Evolutionary conservation across 1,140 invertebrate species (phyloP), one percentile per base, ranked within the genome.

Genomic region (Bombus confusus): DNA sequence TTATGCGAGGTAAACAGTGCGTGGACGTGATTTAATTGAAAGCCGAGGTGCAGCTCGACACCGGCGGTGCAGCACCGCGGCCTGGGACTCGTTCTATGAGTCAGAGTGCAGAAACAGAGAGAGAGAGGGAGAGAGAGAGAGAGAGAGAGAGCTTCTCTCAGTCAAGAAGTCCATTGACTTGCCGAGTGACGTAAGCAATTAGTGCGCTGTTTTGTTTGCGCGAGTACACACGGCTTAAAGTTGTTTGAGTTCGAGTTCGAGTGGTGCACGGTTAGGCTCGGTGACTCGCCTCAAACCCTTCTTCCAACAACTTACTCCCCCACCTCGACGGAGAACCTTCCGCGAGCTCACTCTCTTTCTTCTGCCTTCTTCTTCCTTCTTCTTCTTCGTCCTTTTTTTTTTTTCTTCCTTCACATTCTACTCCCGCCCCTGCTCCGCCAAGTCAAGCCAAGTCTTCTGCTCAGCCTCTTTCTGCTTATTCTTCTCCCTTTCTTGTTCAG

Each of bases 171-270:
- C 93, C 93, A 93, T 93, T 93, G 93, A 93, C 92, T 93, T 88
- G 91, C 88, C 90, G 92, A 94, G 92, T 94, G 94, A 94, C 93
- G 94, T 92, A 93, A 94, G 94, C 93, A 94, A 94, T 94, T 94
- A 94, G 94, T 92, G 92, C 91, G 93, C 92, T 93, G 93, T 94
- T 94, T 94, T 94, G 93, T 94, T 94, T 94, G 93, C 93, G 91
- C 92, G 91, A 88, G 92, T 92, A 91, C 92, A 91, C 90, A 91
- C 87, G 87, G 90, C 88, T 93, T 92, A 90, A 93, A 93, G 92
- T 93, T 93, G 92, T 93, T 93, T 93, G 92, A 93, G 90, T 91
- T 91, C 80, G 90, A 90, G 90, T 92, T 92, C 89, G 92, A 92
- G 91, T 91, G 90, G 86, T 87, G 89, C 90, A 90, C 86, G 84